Evolutionary conservation across 2,797 vertebrate genomes (phyloP).

Genomic region (Scolopax bukidnonensis): DNA sequence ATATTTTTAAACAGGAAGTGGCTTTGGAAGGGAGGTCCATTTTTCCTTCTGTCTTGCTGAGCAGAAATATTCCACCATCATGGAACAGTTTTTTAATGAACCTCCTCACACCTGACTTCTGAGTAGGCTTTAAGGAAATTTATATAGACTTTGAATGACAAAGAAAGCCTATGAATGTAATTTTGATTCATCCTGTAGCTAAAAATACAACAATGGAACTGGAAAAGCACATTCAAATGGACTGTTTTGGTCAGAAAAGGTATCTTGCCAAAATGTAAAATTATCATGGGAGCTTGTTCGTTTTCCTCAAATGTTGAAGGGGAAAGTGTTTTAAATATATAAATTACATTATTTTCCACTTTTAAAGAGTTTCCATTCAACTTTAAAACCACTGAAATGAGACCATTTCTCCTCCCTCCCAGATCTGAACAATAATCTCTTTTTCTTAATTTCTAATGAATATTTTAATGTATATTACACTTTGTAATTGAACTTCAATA

Average conservation of each 20-base stretch:
- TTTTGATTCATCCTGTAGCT: constrained; percentile 9
- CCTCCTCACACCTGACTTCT: neutral
- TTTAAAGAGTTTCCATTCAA: neutral
- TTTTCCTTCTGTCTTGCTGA: neutral
- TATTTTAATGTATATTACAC: neutral
- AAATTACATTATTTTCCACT: neutral
- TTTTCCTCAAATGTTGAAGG: neutral
- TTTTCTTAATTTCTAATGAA: neutral
- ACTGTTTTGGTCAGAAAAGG: neutral
- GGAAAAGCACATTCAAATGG: neutral
- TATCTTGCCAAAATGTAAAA: neutral
- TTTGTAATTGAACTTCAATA: neutral
- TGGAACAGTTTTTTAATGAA: neutral
- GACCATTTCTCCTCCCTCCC: accelerated
- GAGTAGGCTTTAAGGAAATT: neutral
- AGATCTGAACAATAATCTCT: neutral
- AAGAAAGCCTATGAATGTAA: neutral
- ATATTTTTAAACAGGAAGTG: neutral
- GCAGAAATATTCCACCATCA: neutral
- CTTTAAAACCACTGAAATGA: neutral
- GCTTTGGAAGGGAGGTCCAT: accelerated
- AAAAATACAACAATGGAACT: neutral
- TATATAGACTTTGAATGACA: neutral
- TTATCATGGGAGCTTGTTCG: neutral
- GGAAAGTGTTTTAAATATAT: neutral